phyloP scores from a whole-genome alignment of 2,888 invertebrate genomes.

The Drosophila borealis region DNA sequence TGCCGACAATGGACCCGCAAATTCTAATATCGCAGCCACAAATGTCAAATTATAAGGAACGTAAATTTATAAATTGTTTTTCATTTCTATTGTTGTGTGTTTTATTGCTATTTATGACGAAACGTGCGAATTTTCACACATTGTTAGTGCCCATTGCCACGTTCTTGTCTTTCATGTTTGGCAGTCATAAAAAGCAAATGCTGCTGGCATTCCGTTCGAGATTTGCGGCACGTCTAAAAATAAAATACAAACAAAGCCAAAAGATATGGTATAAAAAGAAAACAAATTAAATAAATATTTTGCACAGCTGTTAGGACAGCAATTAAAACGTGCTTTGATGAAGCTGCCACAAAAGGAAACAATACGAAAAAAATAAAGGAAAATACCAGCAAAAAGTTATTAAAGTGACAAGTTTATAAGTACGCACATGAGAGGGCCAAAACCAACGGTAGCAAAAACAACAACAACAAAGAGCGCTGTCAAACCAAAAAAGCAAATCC shows the following conservation, averaged over 20 bases:
- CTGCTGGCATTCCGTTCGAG: constrained; percentile 53
- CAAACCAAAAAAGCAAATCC: constrained; percentile 74
- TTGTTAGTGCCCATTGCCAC: constrained; percentile 45
- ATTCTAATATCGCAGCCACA: constrained; percentile 15
- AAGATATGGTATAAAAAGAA: constrained; percentile 15
- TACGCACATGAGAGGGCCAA: constrained; percentile 53
- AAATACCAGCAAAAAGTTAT: constrained; percentile 64
- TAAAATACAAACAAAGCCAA: constrained; percentile 27
- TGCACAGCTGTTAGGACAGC: constrained; percentile 66
- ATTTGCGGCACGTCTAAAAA: constrained; percentile 58
- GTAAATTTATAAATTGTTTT: constrained; percentile 63
- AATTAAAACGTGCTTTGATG: constrained; percentile 70
- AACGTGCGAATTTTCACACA: constrained; percentile 79
- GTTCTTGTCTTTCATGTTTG: constrained; percentile 62
- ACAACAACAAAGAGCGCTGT: constrained; percentile 36
- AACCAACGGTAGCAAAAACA: constrained; percentile 19
- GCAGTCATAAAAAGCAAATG: constrained; percentile 68
- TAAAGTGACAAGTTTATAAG: constrained; percentile 77
- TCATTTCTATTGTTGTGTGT: constrained; percentile 24
- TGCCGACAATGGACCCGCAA: constrained; percentile 22
- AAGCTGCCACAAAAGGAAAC: constrained; percentile 27
- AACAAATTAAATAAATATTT: constrained; percentile 35
- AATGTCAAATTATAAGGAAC: constrained; percentile 43
- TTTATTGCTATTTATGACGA: constrained; percentile 71
- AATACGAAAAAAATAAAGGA: constrained; percentile 2